A percentile compares a stretch with the other conserved stretches of the same genome.
Evolutionary conservation across 2,797 vertebrate species (phyloP).

Genomic region (Coregonus sp.): DNA sequence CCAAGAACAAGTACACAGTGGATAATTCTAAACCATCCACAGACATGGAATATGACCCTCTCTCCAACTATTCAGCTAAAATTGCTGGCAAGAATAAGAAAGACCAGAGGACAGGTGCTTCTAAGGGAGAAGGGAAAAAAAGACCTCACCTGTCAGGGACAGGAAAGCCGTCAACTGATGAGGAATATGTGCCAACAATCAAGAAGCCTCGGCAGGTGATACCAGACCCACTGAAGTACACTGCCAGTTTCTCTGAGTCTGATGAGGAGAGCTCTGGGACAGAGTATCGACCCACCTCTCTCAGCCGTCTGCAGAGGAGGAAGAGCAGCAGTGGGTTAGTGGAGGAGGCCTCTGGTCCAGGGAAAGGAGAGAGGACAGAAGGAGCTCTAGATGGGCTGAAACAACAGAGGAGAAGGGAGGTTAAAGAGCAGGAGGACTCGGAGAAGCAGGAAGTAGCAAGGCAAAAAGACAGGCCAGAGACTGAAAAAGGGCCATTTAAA

Average conservation of each 20-base stretch:
- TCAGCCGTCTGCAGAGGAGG: constrained; percentile 67
- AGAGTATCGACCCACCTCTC: constrained; percentile 68
- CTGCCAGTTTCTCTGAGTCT: constrained; percentile 83
- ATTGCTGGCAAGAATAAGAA: constrained; percentile 80
- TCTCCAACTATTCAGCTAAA: constrained; percentile 92
- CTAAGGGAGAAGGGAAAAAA: constrained; percentile 41
- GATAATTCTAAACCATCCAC: constrained; percentile 89
- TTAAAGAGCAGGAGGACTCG: constrained; percentile 54
- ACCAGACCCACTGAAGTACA: constrained; percentile 66
- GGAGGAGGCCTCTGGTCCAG: constrained; percentile 33
- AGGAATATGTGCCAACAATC: constrained; percentile 69
- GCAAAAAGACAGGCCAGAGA: constrained; percentile 25
- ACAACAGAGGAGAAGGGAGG: constrained; percentile 58
- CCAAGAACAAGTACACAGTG: constrained; percentile 87
- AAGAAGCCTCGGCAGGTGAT: constrained; percentile 75
- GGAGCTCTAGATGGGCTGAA: constrained; percentile 41
- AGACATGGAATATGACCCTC: constrained; percentile 94
- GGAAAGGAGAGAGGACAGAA: constrained; percentile 44
- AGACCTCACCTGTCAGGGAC: constrained; percentile 24
- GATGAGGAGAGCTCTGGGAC: constrained; percentile 83
- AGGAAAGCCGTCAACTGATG: constrained; percentile 53
- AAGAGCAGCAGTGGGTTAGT: constrained; percentile 52
- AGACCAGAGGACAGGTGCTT: constrained; percentile 50
- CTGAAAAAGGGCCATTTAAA: constrained; percentile 61
- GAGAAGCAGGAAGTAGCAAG: constrained; percentile 51